phyloP scores from a whole-genome alignment of 2,888 invertebrate species.

The Xiphydria camelus region DNA sequence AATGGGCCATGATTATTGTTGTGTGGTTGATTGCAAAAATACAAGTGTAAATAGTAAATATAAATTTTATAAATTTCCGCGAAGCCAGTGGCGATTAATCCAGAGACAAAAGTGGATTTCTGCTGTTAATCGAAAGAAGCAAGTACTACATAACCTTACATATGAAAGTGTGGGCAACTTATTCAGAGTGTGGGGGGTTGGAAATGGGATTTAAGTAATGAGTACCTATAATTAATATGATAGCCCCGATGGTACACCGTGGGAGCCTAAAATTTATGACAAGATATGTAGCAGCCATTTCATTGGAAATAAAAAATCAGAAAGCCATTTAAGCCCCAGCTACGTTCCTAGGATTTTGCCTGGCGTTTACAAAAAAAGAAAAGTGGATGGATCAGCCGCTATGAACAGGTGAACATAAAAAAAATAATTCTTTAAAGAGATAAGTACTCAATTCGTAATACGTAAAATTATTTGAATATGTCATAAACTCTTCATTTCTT shows the following conservation, averaged over 20 bases:
- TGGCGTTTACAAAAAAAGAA: slow-evolving; percentile 7
- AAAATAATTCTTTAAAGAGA: not conserved
- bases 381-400: slow-evolving; percentile 5
- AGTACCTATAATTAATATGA: slow-evolving; percentile 3
- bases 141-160: slow-evolving; percentile 10
- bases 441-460: no score
- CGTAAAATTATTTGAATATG: not conserved
- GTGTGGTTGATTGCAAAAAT: slow-evolving; percentile 15
- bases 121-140: slow-evolving; percentile 15
- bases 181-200: slow-evolving; percentile 5
- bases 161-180: not conserved
- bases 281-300: slow-evolving; percentile 15
- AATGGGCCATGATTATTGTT: no score
- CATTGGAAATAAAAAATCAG: slow-evolving; percentile 9
- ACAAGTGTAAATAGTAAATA: slow-evolving; percentile 12
- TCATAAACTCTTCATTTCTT: no score
- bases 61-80: slow-evolving; percentile 16
- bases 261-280: slow-evolving; percentile 13
- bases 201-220: slow-evolving; percentile 3
- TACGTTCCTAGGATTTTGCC: slow-evolving; percentile 16
- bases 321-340: slow-evolving; percentile 6
- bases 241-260: slow-evolving; percentile 12
- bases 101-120: slow-evolving; percentile 15
- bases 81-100: slow-evolving; percentile 4
- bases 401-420: slow-evolving; percentile 1